phyloP scores from a whole-genome alignment of 2,113 vertebrate species.

The Perca schrenkii region DNA sequence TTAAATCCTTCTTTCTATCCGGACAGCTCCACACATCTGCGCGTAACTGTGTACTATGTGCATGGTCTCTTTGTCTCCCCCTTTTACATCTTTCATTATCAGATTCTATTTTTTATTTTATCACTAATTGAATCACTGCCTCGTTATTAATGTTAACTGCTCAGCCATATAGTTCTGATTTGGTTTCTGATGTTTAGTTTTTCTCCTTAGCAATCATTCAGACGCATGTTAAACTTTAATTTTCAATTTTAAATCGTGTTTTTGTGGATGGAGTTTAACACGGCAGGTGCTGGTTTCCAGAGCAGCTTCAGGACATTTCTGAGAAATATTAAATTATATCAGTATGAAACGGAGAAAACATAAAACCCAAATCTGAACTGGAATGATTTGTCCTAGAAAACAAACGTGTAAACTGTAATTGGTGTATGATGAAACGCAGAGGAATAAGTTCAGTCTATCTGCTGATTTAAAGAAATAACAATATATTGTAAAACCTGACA shows the following conservation, averaged over 20 bases:
- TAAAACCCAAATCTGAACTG: not conserved
- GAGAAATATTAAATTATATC: no score
- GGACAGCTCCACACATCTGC: not conserved
- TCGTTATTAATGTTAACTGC: not conserved
- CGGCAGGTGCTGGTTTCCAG: not conserved
- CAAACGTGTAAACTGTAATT: no score
- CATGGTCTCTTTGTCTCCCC: not conserved
- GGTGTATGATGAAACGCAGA: not conserved
- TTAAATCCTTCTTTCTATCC: not conserved
- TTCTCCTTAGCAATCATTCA: not conserved
- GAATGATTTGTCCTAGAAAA: not conserved
- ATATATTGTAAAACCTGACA: no score
- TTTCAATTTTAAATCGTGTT: not conserved
- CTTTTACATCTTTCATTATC: not conserved
- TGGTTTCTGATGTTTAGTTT: not conserved
- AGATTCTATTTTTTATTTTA: no score
- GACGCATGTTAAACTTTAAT: not conserved
- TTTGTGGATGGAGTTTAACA: not conserved
- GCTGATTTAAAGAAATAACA: not conserved
- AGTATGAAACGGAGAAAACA: no score
- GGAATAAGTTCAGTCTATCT: no score
- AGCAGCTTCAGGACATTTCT: not conserved
- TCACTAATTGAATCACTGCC: not conserved
- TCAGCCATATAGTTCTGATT: rapidly evolving
- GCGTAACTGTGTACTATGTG: not conserved